Evolutionary conservation across 1,140 invertebrate species (phyloP), one percentile per base, ranked within the genome.

Genomic region (Drosophila lini): DNA sequence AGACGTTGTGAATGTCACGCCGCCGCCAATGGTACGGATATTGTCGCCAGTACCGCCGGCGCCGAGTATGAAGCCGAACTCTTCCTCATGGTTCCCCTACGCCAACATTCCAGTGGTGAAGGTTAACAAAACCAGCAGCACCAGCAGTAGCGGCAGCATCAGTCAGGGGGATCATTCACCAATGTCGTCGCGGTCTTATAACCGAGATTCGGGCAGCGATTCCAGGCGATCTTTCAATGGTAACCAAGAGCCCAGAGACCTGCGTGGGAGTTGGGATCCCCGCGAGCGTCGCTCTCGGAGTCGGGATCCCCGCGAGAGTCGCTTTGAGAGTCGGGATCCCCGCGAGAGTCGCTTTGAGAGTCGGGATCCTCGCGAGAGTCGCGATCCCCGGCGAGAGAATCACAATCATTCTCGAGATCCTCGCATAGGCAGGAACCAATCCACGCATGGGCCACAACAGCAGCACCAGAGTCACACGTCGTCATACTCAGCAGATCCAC

Each of bases 21-120:
- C 40, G 9, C 19, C 55, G 16, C 16, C 67, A 0, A 16, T n/a
- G 10, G 15, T 70, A 1, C 38, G 70, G 2, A 38, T 40, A 1
- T n/a, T 48, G 9, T 75, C 73, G 13, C 61, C 74, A 4, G 11
- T 59, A 36, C 55, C 62, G n/a, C 47, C 62, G 3, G 16, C 61
- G 25, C 73, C 74, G n/a, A 55, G 56, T 3, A 55, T 67, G 42
- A 76, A 34, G 41, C 3, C 13, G 7, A 53, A 0, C 36, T 0
- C 10, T 15, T 32, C 47, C 2, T 16, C 36, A 6, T 74, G 74
- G 71, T 25, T 31, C 1, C 11, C 41, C 0, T 48, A 16, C 28
- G 5, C 16, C 40, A 50, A 25, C 36, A 36, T 25, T 47, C 41
- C 70, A 2, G 16, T 10, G 16, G 15, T 22, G 10, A 15, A 11